Conservation (phyloP, 2,113 vertebrate species). For the Microtus ochrogaster region DNA sequence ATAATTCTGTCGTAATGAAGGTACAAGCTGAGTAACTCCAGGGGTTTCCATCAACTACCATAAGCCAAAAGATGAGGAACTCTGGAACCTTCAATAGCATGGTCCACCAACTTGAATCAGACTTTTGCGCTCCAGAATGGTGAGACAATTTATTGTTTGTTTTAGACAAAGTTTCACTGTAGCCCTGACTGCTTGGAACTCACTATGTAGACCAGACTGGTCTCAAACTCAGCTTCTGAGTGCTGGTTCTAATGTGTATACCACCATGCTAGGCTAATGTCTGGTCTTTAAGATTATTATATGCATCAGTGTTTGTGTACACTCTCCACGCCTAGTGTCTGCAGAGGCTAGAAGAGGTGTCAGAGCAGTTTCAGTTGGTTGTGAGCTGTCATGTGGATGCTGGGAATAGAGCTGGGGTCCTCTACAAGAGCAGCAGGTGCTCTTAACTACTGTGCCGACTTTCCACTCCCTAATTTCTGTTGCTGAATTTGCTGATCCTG, state of each 20-base stretch:
- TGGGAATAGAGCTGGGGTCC: not conserved
- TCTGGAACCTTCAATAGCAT: not conserved
- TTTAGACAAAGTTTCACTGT: not conserved
- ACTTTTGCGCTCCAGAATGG: not conserved
- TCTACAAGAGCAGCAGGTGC: not conserved
- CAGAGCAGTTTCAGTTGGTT: not conserved
- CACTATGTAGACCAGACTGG: not conserved
- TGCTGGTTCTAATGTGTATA: not conserved
- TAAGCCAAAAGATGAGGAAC: not conserved
- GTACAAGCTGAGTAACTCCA: not conserved
- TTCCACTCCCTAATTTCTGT: not conserved
- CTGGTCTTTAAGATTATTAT: not conserved
- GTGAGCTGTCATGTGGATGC: not conserved
- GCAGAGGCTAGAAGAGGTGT: not conserved
- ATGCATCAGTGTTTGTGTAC: not conserved
- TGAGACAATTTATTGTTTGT: not conserved
- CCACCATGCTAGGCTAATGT: not conserved
- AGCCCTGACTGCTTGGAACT: not conserved
- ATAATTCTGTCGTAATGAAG: not conserved
- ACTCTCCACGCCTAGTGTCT: not conserved
- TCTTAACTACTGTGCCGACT: not conserved
- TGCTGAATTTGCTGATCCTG: not conserved
- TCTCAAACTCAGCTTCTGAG: not conserved
- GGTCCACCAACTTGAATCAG: not conserved
- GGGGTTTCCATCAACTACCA: not conserved